Evolutionary conservation across 2,888 invertebrate genomes (phyloP).

Genomic region (Aphidius colemani): DNA sequence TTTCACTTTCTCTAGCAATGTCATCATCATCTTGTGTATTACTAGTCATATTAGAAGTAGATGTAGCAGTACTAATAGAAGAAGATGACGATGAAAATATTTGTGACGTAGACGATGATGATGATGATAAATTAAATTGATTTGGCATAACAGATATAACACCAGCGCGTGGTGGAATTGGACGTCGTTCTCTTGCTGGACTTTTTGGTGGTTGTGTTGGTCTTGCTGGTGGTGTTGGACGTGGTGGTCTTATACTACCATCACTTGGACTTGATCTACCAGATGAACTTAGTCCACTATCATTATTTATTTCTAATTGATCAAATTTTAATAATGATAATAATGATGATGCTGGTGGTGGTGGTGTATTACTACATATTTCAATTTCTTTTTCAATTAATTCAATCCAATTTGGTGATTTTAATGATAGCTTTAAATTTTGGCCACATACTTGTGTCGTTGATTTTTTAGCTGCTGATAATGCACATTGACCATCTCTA

Average conservation of each 20-base stretch:
- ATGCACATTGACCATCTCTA: conserved; percentile 84
- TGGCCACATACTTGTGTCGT: conserved; percentile 69
- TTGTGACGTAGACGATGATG: too few species aligned
- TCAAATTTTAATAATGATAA: conserved; percentile 55
- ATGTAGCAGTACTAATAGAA: too few species aligned
- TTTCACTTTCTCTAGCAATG: conserved; percentile 27
- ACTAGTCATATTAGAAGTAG: neutral
- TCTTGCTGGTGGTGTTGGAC: conserved; percentile 59
- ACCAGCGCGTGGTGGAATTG: conserved; percentile 47
- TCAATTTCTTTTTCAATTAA: conserved; percentile 82
- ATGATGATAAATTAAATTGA: conserved; percentile 32
- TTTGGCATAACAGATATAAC: conserved; percentile 54
- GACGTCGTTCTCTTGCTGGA: conserved; percentile 48
- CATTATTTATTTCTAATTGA: conserved; percentile 61
- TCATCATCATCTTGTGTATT: conserved; percentile 32
- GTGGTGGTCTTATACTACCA: conserved; percentile 61
- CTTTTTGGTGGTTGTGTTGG: conserved; percentile 53
- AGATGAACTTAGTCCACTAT: conserved; percentile 62
- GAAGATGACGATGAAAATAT: too few species aligned
- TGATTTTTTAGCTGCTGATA: conserved; percentile 69
- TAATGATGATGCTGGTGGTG: conserved; percentile 69
- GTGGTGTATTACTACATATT: conserved; percentile 82
- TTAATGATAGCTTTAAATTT: conserved; percentile 73
- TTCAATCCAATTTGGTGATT: conserved; percentile 84
- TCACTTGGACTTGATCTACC: conserved; percentile 62